phyloP scores from a whole-genome alignment of 2,888 invertebrate genomes.

The Zootermopsis nevadensis region DNA sequence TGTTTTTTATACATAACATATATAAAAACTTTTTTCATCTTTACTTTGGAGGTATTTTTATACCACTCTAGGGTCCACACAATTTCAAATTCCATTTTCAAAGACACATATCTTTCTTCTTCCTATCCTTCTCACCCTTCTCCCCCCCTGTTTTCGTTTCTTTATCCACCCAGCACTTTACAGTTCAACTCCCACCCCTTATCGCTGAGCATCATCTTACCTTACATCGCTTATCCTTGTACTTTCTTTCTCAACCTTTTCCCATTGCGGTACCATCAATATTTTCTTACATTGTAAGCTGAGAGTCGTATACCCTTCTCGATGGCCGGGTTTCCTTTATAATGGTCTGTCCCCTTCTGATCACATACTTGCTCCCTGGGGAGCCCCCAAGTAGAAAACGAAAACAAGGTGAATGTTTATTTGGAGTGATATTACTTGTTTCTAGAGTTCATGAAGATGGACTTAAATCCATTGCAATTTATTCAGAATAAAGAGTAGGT shows the following conservation, averaged over 20 bases:
- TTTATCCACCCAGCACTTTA: constrained; percentile 47
- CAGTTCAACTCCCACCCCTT: constrained; percentile 42
- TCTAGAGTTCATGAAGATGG: neutral
- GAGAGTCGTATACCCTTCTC: constrained; percentile 35
- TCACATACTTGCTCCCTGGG: constrained; percentile 17
- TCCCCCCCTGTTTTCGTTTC: constrained; percentile 30
- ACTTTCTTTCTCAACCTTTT: constrained; percentile 25
- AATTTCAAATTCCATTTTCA: constrained; percentile 66
- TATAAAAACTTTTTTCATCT: constrained; percentile 48
- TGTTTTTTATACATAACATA: constrained; percentile 22
- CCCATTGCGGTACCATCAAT: constrained; percentile 47
- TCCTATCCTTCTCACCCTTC: constrained; percentile 28
- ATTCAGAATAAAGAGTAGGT: neutral
- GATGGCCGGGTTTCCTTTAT: constrained; percentile 43
- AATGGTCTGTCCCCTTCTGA: constrained; percentile 38
- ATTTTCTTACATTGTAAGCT: constrained; percentile 49
- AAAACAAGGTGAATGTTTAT: constrained; percentile 41
- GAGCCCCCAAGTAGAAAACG: constrained; percentile 19
- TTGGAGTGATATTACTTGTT: constrained; percentile 35
- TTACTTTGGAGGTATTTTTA: constrained; percentile 61
- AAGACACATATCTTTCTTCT: constrained; percentile 53
- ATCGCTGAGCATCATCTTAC: constrained; percentile 37
- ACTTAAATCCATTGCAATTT: constrained; percentile 3
- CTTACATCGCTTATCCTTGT: constrained; percentile 46
- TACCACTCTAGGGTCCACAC: constrained; percentile 64